Conservation (phyloP, 2,113 vertebrate genomes). For the Melanostigma gelatinosum region DNA sequence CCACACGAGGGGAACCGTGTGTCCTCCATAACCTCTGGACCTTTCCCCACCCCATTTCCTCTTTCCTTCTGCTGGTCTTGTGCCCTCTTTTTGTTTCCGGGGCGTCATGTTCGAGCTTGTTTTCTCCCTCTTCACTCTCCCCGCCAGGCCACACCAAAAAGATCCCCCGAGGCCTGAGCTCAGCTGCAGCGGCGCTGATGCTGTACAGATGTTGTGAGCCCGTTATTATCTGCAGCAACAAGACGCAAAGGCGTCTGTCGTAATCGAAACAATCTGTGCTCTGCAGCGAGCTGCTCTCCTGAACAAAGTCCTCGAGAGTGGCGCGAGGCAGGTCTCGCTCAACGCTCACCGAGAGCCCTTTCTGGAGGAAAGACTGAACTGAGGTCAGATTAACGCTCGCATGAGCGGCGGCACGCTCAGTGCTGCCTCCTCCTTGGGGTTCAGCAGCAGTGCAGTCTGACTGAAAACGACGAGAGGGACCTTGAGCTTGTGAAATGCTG, state of each 20-base stretch:
- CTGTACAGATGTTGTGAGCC: conserved; percentile 80
- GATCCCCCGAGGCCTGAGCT: conserved; percentile 78
- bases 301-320: conserved; percentile 83
- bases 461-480: neutral
- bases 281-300: conserved; percentile 50
- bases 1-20: conserved; percentile 74
- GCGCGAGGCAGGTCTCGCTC: conserved; percentile 81
- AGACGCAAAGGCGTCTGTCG: conserved; percentile 77
- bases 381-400: neutral
- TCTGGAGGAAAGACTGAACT: conserved; percentile 54
- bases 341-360: conserved; percentile 57
- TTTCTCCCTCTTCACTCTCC: neutral
- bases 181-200: conserved; percentile 17
- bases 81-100: neutral
- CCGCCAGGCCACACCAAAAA: conserved; percentile 74
- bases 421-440: conserved; percentile 47
- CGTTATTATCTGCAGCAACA: conserved; percentile 84
- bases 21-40: conserved; percentile 65
- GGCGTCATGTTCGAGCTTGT: neutral
- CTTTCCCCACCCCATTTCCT: neutral
- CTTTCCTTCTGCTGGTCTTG: neutral
- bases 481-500: neutral
- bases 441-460: conserved; percentile 15
- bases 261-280: conserved; percentile 66
- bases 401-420: conserved; percentile 3